Evolutionary conservation across 2,888 invertebrate genomes (phyloP).

Genomic region (Xestoiulus laeticollis): DNA sequence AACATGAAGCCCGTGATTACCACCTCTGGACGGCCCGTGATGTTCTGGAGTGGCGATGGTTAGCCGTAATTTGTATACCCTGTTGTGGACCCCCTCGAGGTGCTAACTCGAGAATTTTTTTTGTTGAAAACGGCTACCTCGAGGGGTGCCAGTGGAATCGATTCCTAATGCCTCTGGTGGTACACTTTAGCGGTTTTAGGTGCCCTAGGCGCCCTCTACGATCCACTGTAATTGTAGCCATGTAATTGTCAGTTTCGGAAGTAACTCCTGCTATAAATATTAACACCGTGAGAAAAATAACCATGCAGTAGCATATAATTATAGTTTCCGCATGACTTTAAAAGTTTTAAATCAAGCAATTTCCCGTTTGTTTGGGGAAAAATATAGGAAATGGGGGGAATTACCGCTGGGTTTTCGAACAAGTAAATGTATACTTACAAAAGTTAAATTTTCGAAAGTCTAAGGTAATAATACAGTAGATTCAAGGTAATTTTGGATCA

Average conservation of each 20-base stretch:
- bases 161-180: neutral
- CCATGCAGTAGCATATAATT: no score
- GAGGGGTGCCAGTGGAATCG: neutral
- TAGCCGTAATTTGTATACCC: neutral
- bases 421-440: no score
- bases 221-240: neutral
- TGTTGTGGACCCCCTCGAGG: neutral
- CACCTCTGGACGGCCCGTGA: neutral
- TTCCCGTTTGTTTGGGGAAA: no score
- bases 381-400: no score
- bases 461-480: no score
- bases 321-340: no score
- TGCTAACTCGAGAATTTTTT: constrained; percentile 12
- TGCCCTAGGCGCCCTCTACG: neutral
- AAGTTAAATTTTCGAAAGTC: no score
- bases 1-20: constrained; percentile 45
- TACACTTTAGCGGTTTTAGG: neutral
- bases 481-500: no score
- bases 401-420: no score
- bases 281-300: no score
- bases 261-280: no score
- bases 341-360: no score
- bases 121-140: neutral
- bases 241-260: neutral
- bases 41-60: constrained; percentile 56